A percentile compares a stretch with the other conserved stretches of the same genome.
Conservation (phyloP, 1,140 invertebrate genomes). For the Plutomurus gul region DNA sequence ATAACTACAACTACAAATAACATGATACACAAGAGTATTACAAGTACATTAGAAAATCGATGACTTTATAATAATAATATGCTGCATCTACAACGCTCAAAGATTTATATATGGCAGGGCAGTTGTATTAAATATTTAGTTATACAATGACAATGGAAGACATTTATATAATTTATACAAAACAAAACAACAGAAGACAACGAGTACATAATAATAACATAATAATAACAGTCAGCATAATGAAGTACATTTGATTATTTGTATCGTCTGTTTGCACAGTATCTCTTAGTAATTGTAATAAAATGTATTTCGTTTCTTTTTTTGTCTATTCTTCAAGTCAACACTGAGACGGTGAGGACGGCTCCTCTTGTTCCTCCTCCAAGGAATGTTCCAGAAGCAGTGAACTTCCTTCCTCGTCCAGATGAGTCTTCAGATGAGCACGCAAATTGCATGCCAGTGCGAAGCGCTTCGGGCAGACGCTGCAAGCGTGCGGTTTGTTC, state of each 20-base stretch:
- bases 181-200: slow-evolving; percentile 18
- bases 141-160: slow-evolving; percentile 22
- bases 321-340: neutral
- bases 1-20: neutral
- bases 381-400: slow-evolving; percentile 9
- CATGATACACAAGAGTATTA: neutral
- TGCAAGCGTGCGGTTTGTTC: slow-evolving; percentile 63
- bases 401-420: slow-evolving; percentile 53
- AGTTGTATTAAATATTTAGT: neutral
- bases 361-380: slow-evolving; percentile 17
- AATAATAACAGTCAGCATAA: neutral
- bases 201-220: neutral
- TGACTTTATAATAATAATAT: slow-evolving; percentile 9
- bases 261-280: neutral
- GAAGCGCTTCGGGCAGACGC: slow-evolving; percentile 62
- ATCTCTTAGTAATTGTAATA: neutral
- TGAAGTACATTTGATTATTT: slow-evolving; percentile 13
- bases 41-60: neutral
- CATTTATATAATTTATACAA: slow-evolving; percentile 30
- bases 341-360: neutral
- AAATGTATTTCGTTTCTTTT: neutral
- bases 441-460: slow-evolving; percentile 64
- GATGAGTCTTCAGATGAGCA: slow-evolving; percentile 65
- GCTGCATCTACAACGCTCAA: too few relatives aligned
- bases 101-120: neutral